phyloP scores from a whole-genome alignment of 2,797 vertebrate genomes.

The Spizella passerina region DNA sequence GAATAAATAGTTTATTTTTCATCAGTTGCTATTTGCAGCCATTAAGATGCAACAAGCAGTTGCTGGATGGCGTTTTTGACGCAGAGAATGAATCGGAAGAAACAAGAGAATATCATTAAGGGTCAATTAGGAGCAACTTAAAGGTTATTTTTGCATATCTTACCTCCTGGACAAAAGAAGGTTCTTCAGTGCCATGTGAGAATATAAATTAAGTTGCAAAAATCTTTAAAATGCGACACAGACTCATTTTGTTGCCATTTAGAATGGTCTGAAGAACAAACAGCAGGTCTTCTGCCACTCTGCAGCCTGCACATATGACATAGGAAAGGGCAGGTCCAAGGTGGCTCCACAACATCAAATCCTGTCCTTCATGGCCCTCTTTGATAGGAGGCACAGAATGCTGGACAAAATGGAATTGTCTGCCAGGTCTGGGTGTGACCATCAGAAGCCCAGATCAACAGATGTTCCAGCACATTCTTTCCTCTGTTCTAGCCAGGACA shows the following conservation, averaged over 20 bases:
- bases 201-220: conserved; percentile 70
- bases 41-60: background rate
- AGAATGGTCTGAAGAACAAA: conserved; percentile 13
- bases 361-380: accelerated
- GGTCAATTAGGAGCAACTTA: conserved; percentile 78
- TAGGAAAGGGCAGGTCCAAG: background rate
- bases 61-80: background rate
- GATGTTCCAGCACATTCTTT: no score
- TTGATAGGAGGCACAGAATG: accelerated
- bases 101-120: conserved; percentile 70
- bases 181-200: conserved; percentile 54
- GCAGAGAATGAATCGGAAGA: conserved; percentile 37
- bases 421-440: background rate
- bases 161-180: conserved; percentile 78
- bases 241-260: conserved; percentile 25
- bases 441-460: background rate
- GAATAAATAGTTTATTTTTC: background rate
- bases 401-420: accelerated
- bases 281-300: background rate
- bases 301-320: background rate
- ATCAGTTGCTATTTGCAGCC: background rate
- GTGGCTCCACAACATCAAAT: background rate
- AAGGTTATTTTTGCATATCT: conserved; percentile 81
- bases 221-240: conserved; percentile 64
- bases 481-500: background rate